Evolutionary conservation across 2,113 vertebrate species (phyloP).

Genomic region (Balaenoptera acutorostrata): DNA sequence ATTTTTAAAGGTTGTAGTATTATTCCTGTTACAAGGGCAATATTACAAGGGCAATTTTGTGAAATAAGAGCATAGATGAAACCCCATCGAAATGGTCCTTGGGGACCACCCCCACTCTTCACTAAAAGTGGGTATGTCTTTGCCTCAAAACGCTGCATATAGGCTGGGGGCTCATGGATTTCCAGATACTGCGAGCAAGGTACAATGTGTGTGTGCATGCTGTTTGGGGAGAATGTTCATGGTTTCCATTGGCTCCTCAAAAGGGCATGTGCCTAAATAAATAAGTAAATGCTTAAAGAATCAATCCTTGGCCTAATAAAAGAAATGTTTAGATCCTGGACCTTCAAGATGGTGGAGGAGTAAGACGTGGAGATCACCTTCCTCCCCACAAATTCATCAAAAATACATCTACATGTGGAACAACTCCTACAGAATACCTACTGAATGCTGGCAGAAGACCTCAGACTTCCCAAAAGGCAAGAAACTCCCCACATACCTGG

Average conservation of each 20-base stretch:
- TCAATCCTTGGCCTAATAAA: neutral
- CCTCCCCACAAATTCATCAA: too few species aligned
- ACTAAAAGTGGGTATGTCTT: neutral
- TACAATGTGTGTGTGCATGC: rapidly evolving
- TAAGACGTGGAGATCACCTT: too few species aligned
- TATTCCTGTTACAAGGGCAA: neutral
- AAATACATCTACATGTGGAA: too few species aligned
- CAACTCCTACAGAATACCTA: too few species aligned
- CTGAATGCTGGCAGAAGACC: too few species aligned
- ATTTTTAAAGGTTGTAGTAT: neutral
- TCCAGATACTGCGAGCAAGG: neutral
- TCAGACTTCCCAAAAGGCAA: too few species aligned
- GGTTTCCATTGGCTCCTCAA: neutral
- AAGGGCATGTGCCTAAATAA: neutral
- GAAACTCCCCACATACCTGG: too few species aligned
- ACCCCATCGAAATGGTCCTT: neutral
- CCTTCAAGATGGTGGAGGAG: too few species aligned
- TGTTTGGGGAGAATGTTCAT: neutral
- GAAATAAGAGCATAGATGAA: neutral
- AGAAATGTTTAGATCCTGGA: too few species aligned
- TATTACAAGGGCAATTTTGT: neutral
- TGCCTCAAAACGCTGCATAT: neutral
- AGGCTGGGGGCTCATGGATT: neutral
- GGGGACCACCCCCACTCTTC: neutral
- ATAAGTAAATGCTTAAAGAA: neutral